Evolutionary conservation across 2,797 vertebrate genomes (phyloP).

Genomic region (Emys orbicularis): DNA sequence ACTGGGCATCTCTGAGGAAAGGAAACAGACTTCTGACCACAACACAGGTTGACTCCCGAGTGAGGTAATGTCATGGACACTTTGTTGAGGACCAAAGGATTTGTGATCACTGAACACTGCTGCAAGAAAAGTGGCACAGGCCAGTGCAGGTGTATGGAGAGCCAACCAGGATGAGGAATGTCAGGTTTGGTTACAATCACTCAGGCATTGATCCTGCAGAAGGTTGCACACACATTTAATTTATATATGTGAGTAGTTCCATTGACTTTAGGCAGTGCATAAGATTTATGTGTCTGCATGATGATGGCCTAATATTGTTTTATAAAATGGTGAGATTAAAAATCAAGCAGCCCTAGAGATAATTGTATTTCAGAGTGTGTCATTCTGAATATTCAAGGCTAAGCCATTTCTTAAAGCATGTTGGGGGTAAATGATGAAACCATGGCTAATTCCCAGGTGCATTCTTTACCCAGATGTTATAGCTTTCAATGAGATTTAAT

Average conservation of each 20-base stretch:
- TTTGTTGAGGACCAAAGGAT: not conserved
- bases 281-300: not conserved
- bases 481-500: conserved; percentile 5
- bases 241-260: not conserved
- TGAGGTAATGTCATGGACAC: not conserved
- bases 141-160: not conserved
- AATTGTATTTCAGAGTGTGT: not conserved
- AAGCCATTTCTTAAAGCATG: not conserved
- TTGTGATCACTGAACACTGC: not conserved
- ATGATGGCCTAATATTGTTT: not conserved
- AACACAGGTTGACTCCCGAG: not conserved
- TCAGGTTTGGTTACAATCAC: not conserved
- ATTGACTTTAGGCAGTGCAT: not conserved
- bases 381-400: not conserved
- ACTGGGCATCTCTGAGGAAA: not conserved
- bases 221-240: not conserved
- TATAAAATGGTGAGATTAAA: not conserved
- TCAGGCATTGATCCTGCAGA: too few species aligned
- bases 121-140: not conserved
- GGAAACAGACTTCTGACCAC: not conserved
- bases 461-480: conserved; percentile 3
- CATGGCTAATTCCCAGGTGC: not conserved
- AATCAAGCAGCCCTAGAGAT: not conserved
- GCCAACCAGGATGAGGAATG: not conserved
- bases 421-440: not conserved